Conservation (phyloP, 53 echinoderm and acorn worm species). For the Luidia sarsii region DNA sequence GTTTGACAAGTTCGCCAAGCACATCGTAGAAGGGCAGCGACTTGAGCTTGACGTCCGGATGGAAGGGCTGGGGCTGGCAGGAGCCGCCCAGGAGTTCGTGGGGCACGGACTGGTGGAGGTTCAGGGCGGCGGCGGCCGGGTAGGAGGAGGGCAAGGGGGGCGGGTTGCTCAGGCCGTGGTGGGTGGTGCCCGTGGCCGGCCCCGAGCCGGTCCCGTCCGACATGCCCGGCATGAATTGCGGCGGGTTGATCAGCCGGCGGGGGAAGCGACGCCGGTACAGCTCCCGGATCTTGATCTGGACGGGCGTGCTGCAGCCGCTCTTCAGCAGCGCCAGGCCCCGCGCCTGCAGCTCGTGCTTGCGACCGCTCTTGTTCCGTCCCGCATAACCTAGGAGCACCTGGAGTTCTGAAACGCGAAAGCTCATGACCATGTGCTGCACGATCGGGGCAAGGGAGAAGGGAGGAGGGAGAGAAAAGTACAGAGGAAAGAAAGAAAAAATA, state of each 20-base stretch:
- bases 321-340: conserved; percentile 87
- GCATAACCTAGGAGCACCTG: conserved; percentile 97
- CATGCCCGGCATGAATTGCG: conserved; percentile 63
- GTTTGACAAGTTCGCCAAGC: conserved; percentile 88
- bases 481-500: no score
- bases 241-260: conserved; percentile 80
- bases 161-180: conserved; percentile 49
- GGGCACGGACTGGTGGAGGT: conserved; percentile 11
- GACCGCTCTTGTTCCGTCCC: conserved; percentile 93
- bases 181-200: conserved; percentile 10
- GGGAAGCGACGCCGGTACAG: conserved; percentile 93
- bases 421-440: conserved; percentile 98
- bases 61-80: conserved; percentile 67
- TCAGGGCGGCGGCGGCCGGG: conserved; percentile 18
- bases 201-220: conserved; percentile 43
- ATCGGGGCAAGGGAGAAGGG: no score
- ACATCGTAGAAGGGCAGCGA: conserved; percentile 90
- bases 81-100: conserved; percentile 39
- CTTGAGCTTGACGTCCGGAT: conserved; percentile 89
- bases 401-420: conserved; percentile 93
- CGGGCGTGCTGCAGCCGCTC: conserved; percentile 93
- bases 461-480: no score
- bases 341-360: conserved; percentile 98
- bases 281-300: conserved; percentile 98
- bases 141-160: conserved; percentile 57